Evolutionary conservation across 2,888 invertebrate genomes (phyloP), one percentile per base, ranked within the genome.

Genomic region (Crematogaster levior): DNA sequence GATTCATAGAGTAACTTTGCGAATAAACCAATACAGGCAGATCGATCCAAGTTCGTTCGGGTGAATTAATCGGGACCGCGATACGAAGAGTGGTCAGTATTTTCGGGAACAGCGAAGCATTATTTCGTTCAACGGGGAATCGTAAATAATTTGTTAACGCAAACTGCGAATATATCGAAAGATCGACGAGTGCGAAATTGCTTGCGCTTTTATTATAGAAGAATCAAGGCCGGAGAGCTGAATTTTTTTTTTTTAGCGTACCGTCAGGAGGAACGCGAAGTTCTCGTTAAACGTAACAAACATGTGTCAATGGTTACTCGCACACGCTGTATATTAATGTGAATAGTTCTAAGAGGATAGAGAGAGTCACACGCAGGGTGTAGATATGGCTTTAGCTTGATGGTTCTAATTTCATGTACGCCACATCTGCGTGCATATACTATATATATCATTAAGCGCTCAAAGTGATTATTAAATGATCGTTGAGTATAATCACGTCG

Each of bases 301-400:
- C 60, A 74, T 77, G 43, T 82, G 74, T 83, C 80, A 81, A 81
- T 80, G 83, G 40, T 89, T 77, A 82, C 43, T 74, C 60, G 63
- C 81, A 63, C 80, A 83, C 68, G 18, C 21, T 89, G 89, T 88
- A 88, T 81, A 88, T 89, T 90, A 86, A 89, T 89, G 89, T 90
- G 86, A 89, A 89, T 89, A 89, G 89, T 46, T 73, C 60, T 43
- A 43, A 61, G 51, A 61, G 58, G 51, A 51, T 60, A 82, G 40
- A 68, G 15, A 74, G 12, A 43, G 15, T 65, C 60, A 51, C 21
- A 70, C 24, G 53, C 53, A 30, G 61, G 21, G 81, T 79, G 4
- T 86, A 89, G 87, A 48, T 80, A 73, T 75, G 72, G 75, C 85
- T 77, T 27, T 70, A 68, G 77, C 77, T 86, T 66, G 70, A 88